Base-by-base conservation (phyloP, 2,797 vertebrate species). In the Arctocebus calabarensis region DNA sequence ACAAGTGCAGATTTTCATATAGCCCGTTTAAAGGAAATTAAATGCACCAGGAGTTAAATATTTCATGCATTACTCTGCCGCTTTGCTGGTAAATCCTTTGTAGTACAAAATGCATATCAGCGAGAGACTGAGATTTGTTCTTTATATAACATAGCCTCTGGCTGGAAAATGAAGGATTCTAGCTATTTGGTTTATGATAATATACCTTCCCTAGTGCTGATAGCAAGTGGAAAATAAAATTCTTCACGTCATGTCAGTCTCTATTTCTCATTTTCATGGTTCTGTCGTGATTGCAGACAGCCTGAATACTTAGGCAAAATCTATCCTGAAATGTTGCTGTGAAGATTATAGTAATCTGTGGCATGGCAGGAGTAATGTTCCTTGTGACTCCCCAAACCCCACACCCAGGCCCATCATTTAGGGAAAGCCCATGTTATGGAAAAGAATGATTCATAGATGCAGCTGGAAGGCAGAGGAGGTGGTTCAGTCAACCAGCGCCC, bases 161-260 rank as follows among this genome's bases (percentile, higher is more conserved):
- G 74, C 52, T 86, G 16, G 37, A 85, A 84, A 85, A 84, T 84
- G 78, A 95, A 88, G 73, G 77, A 83, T 95, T 92, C 48, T 6
- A 66, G 70, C 75, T 88, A 32, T 92, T 93, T 79, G 66, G 71
- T 93, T 82, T 92, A 75, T 96, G 94, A 68, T 94, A 96, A 86
- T 95, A 55, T 64, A 89, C 59, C 83, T 93, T 95, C 59, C 66
- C 83, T n/a, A 22, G 79, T 88, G 84, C n/a, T 23, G 43, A 94
- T 48, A 92, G 57, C 75, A 90, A 95, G 84, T 27, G 43, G 85
- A 92, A 96, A 95, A 96, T 48, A 43, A 52, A 94, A 94, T 96
- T 96, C 57, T 94, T 92, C 66, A 81, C 34, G 75, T 94, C 62
- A 70, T n/a, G 12, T 86, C 88, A 57, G 40, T 84, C 75, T 94